Base-by-base conservation (phyloP, 2,888 invertebrate genomes). In the Glyphotaelius pellucidus region DNA sequence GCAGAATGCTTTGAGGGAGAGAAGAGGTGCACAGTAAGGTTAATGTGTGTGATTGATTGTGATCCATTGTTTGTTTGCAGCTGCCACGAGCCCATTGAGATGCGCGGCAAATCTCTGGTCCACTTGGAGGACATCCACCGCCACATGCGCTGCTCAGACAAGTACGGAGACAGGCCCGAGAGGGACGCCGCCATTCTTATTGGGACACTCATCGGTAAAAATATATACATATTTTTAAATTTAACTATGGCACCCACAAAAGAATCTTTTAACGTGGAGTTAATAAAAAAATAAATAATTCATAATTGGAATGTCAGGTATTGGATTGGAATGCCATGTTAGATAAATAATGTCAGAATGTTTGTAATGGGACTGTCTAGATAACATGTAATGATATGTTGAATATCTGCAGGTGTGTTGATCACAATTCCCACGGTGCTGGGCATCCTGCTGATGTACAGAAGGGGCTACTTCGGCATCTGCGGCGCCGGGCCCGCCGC, bases 101-200 rank as follows among this genome's bases (percentile, higher is more conserved):
- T 98, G 96, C 95, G 95, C 32, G 96, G 96, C 0, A 95, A 95
- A 93, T 96, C 96, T 0, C 95, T 98, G 94, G 95, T 96, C 3
- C 96, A 97, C 0, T 94, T 98, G 0, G 95, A 96, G 86, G 95
- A 96, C 1, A 95, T 95, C 1, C 96, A 97, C 90, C 96, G 96
- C 47, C 95, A 96, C 67, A 96, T 98, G 96, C 95, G 97, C 11
- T 98, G 98, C 94, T 95, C 97, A 30, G 98, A 98, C 95, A 94
- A 95, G 9, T 97, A 97, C 94, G 97, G 97, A 0, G 96, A 97
- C 89, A 95, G 96, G 87, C 97, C 98, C 0, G 97, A 97, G 94
- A 96, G 95, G 67, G 98, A 98, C 94, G 98, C 97, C 0, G 96
- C 97, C 9, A 95, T 98, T 47, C 95, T 98, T 38, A 95, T 98